Evolutionary conservation across 2,113 vertebrate species (phyloP), one percentile per base, ranked within the genome.

Genomic region (Syngnathus typhle): DNA sequence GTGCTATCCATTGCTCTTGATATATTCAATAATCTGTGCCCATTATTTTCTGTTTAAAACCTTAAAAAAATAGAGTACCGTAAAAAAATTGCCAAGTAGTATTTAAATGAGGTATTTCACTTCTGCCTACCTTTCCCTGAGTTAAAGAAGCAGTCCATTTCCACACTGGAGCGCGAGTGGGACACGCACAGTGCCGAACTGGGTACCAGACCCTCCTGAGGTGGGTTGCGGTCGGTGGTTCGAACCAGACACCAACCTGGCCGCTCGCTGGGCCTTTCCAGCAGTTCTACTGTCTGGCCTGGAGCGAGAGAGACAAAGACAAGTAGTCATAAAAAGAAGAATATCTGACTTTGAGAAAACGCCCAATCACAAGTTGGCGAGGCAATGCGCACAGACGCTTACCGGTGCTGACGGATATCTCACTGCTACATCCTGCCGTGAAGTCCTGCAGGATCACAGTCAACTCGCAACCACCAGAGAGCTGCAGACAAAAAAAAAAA

Each of bases 101-200:
- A 43, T 43, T 43, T 43, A 43, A 43, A 43, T 43, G 11, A 11
- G 41, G 2, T 43, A 43, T 43, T 43, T 43, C 41, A 43, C 41
- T 61, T 23, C 6, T 16, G 82, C 85, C 68, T 95, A 98, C 96
- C 97, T 98, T 96, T 99, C 86, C 94, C 95, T 55, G 95, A 82
- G 47, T 93, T 87, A 86, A 98, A 98, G 93, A 98, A 98, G 82
- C 94, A 96, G 84, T 99, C 97, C 95, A 99, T 99, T 87, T 99
- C 97, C 80, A 99, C 93, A 0, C 97, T 98, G 91, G 95, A 98
- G 13, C 97, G 92, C 0, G 96, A 98, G 81, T 96, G 96, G 5
- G 96, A 98, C 72, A 98, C 90, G 65, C 96, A 98, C 68, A 98
- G 93, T 0, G 93, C 55, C 0, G 93, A 94, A 88, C 95, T 95